phyloP scores from a whole-genome alignment of 2,113 vertebrate genomes.

The Colius striatus region DNA sequence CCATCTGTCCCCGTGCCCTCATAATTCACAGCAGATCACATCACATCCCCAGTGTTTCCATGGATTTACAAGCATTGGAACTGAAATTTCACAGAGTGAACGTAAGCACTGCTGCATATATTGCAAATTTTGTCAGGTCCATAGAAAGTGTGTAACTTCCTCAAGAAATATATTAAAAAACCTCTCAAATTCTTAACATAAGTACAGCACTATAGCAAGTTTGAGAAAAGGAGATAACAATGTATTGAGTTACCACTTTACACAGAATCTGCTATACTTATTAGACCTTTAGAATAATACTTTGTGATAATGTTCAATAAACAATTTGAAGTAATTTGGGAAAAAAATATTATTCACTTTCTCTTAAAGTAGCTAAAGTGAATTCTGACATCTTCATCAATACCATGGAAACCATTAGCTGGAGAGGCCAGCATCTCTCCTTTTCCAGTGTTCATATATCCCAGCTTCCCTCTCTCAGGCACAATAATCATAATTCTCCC shows the following conservation, averaged over 20 bases:
- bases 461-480: neutral
- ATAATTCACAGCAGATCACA: neutral
- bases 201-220: neutral
- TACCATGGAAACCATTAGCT: neutral
- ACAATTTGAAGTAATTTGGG: neutral
- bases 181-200: neutral
- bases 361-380: neutral
- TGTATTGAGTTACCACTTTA: neutral
- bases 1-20: neutral
- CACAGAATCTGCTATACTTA: neutral
- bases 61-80: neutral
- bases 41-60: neutral
- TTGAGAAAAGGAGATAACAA: neutral
- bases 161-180: neutral
- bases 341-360: neutral
- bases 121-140: neutral
- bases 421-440: neutral
- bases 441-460: neutral
- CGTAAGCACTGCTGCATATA: neutral
- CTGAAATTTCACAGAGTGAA: neutral
- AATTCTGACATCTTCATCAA: neutral
- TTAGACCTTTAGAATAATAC: neutral
- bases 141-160: neutral
- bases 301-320: neutral
- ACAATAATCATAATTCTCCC: neutral